phyloP scores from a whole-genome alignment of 2,113 vertebrate species.

The Grallaria varia region DNA sequence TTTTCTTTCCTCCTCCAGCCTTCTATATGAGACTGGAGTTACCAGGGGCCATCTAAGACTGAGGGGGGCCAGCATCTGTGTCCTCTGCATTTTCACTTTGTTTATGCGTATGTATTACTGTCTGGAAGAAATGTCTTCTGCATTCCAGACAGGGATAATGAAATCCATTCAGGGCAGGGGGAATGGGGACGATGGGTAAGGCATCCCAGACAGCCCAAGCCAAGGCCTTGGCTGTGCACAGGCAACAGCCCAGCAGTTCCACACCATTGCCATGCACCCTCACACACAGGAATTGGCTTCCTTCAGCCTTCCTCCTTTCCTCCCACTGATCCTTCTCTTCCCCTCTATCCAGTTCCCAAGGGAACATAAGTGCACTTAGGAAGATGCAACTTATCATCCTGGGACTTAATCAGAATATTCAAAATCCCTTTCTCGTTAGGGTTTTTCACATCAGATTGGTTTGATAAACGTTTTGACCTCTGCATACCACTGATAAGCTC shows the following conservation, averaged over 20 bases:
- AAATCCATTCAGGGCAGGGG: not conserved
- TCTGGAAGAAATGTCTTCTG: conserved; percentile 10
- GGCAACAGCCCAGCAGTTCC: not conserved
- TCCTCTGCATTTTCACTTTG: not conserved
- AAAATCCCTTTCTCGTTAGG: conserved; percentile 12
- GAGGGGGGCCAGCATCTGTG: not conserved
- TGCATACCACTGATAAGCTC: conserved; percentile 64
- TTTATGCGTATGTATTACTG: not conserved
- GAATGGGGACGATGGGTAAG: fast-evolving
- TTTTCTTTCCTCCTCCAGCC: not conserved
- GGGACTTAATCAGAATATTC: not conserved
- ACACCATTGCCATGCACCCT: not conserved
- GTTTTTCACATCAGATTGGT: conserved; percentile 43
- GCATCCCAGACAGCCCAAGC: not conserved
- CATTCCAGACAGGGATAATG: not conserved
- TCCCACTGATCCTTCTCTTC: not conserved
- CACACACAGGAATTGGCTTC: fast-evolving
- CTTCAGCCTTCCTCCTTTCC: not conserved
- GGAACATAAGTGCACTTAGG: not conserved
- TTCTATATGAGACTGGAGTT: not conserved
- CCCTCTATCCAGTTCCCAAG: not conserved
- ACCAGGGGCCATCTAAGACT: not conserved
- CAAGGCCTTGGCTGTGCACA: not conserved
- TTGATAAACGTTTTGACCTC: conserved; percentile 53
- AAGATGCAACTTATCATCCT: not conserved